These are phyloP conservation scores for Cephalopholis sonnerati DNA, from an alignment of 2,113 vertebrate genomes.

Conservation along the genomic window DNA sequence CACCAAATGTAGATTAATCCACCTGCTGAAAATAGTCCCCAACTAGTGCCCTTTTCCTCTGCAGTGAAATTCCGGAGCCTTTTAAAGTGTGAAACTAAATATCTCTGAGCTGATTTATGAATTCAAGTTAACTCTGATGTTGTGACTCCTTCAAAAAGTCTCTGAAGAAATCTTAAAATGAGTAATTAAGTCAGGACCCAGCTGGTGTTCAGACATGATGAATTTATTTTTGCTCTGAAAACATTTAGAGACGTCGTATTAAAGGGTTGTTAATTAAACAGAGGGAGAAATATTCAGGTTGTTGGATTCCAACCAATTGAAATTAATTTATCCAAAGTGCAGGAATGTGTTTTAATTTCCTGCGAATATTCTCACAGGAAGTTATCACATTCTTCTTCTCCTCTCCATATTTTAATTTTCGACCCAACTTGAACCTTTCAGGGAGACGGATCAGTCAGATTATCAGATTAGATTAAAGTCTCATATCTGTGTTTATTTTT, in stretches of 20 bases:
- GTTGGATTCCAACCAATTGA: background rate
- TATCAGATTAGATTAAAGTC: background rate
- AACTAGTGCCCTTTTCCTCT: too few species aligned
- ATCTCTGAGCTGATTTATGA: background rate
- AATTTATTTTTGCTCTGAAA: conserved; percentile 3
- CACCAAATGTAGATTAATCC: too few species aligned
- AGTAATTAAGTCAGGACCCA: background rate
- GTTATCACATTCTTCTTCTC: conserved; percentile 3
- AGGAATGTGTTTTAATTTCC: conserved; percentile 29
- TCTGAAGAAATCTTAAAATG: background rate
- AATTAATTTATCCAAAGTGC: background rate
- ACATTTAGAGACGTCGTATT: background rate
- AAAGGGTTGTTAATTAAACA: background rate
- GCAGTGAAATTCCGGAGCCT: too few species aligned
- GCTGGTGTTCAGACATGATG: background rate
- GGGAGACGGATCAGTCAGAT: background rate
- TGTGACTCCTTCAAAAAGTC: background rate
- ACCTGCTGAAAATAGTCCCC: too few species aligned
- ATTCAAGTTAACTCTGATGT: background rate
- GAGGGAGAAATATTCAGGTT: background rate
- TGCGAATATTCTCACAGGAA: conserved; percentile 6
- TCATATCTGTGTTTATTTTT: background rate
- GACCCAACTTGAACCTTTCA: background rate
- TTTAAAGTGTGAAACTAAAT: too few species aligned
- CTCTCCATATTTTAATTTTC: background rate